Conservation (phyloP, 1,140 invertebrate genomes). For the Sitodiplosis mosellana region DNA sequence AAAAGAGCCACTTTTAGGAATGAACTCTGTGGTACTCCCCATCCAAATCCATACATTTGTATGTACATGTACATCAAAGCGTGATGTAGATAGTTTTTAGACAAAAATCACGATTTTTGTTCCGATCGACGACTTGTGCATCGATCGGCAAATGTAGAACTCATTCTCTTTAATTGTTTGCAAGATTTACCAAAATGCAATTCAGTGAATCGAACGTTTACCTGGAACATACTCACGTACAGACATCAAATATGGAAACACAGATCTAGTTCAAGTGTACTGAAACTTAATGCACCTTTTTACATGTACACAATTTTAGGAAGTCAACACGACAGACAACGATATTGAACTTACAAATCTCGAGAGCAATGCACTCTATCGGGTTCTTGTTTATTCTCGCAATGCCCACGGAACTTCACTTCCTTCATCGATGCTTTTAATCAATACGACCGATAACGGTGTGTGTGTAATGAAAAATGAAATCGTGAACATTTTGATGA, state of each 20-base stretch:
- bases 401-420: conserved; percentile 56
- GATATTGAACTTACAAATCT: conserved; percentile 36
- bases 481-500: conserved; percentile 9
- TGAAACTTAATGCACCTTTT: not conserved
- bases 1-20: no score
- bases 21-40: no score
- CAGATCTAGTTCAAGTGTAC: no score
- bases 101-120: no score
- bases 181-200: no score
- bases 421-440: conserved; percentile 54
- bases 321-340: conserved; percentile 44
- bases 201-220: not conserved
- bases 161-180: not conserved
- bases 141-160: no score
- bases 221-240: not conserved
- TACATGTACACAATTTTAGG: conserved; percentile 25
- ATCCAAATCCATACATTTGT: no score
- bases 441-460: conserved; percentile 44
- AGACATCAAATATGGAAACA: no score
- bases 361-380: conserved; percentile 44
- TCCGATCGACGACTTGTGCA: no score
- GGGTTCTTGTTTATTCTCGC: conserved; percentile 53
- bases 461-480: conserved; percentile 3
- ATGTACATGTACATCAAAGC: no score
- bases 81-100: no score